Base-by-base conservation (phyloP, 2,113 vertebrate genomes). In the Carassius auratus region DNA sequence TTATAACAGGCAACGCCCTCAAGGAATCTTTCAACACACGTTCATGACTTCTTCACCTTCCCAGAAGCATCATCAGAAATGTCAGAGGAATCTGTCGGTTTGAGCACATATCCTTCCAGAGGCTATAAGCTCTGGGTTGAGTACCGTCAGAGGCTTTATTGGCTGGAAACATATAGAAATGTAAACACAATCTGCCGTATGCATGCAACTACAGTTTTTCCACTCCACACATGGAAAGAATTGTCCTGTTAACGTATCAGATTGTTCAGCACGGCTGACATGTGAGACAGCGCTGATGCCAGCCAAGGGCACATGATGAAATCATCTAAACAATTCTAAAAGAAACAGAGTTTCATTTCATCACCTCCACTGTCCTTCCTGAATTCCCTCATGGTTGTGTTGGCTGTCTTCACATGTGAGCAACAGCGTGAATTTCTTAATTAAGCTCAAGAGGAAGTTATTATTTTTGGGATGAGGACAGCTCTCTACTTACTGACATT, bases 371-470 rank as follows among this genome's bases (percentile, higher is more conserved):
- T 73, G 6, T 82, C 33, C 77, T 50, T 79, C 26, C 38, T 64
- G 71, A 66, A 66, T 48, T 38, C 77, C 59, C 80, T 68, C 73
- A 69, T 13, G 42, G 50, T 33, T 75, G 80, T 57, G n/a, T 80
- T 55, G 57, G 42, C 84, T 77, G 26, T 61, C 61, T 81, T 73
- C 30, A 66, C 87, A 68, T 42, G 59, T 33, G 36, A 23, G 36
- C 73, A 76, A 57, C 1, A 57, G 57, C 62, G 38, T 19, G 71
- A 66, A 76, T 61, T 81, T 74, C 76, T 74, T 76, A 88, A 86
- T 86, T 84, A 81, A 84, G 45, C 76, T 84, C 50, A 86, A 86
- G 87, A 84, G 81, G 52, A 86, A 52, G 81, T 57, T 76, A 81
- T 76, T 84, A 61, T 77, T 86, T 84, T 84, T 68, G 38, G 77